phyloP scores from a whole-genome alignment of 2,113 vertebrate species.

The Notechis scutatus region DNA sequence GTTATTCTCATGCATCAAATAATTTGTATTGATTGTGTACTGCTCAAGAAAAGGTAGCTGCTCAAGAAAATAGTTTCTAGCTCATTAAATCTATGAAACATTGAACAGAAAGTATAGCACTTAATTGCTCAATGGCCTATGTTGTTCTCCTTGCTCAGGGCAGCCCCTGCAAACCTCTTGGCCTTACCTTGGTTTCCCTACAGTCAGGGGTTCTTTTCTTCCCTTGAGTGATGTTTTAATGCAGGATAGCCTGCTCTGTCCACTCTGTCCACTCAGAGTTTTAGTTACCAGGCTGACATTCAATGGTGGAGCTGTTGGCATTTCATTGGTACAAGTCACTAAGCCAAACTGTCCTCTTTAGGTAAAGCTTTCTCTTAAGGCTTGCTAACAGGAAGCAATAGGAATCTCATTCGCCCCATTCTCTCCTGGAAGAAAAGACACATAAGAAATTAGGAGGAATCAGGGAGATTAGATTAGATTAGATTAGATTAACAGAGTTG shows the following conservation, averaged over 20 bases:
- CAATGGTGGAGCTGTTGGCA: constrained; percentile 36
- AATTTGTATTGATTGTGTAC: neutral
- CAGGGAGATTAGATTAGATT: no score
- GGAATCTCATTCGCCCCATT: constrained; percentile 18
- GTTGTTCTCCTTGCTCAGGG: neutral
- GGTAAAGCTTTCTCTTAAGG: constrained; percentile 60
- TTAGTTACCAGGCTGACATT: constrained; percentile 15
- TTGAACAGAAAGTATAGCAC: neutral
- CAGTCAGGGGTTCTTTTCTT: constrained; percentile 1
- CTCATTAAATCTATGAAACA: neutral
- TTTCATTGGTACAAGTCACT: constrained; percentile 67
- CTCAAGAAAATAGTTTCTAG: neutral
- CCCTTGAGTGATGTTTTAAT: constrained; percentile 29
- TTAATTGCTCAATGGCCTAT: neutral
- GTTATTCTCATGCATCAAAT: neutral
- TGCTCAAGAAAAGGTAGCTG: neutral
- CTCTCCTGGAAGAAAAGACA: neutral
- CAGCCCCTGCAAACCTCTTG: neutral
- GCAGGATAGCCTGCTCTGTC: constrained; percentile 5
- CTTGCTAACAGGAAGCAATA: constrained; percentile 52
- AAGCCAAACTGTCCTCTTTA: constrained; percentile 51
- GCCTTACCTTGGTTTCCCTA: neutral
- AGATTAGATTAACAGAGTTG: no score
- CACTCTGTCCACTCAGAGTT: constrained; percentile 35
- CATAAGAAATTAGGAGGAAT: no score